These are phyloP conservation scores for Chelon auratus DNA, from an alignment of 2,797 vertebrate species.

Conservation along the genomic window DNA sequence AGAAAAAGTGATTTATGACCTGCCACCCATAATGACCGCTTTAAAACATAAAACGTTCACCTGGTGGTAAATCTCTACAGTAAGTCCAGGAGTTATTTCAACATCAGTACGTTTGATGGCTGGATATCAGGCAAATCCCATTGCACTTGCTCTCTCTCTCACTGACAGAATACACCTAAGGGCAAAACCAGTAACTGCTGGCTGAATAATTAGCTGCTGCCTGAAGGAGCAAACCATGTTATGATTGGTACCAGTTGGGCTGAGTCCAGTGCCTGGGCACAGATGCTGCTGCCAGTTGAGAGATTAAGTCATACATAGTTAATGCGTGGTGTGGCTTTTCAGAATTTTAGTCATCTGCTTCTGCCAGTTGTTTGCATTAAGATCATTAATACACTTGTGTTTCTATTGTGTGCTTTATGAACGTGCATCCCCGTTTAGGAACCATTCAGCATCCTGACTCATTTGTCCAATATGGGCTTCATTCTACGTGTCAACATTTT, in stretches of 20 bases:
- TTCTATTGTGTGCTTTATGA: neutral
- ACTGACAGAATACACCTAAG: neutral
- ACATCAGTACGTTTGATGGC: neutral
- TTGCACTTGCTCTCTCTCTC: too few species aligned
- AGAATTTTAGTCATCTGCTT: neutral
- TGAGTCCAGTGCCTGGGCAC: neutral
- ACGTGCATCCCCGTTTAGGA: neutral
- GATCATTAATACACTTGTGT: too few species aligned
- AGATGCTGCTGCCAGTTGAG: neutral
- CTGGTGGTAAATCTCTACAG: neutral
- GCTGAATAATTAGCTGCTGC: slow-evolving; percentile 3
- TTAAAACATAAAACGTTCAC: neutral
- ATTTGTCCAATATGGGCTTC: neutral
- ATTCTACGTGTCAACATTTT: neutral
- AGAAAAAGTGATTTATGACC: too few species aligned
- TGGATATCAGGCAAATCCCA: slow-evolving; percentile 6
- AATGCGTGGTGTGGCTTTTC: neutral
- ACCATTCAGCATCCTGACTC: neutral
- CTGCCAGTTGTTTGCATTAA: neutral
- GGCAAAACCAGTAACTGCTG: neutral
- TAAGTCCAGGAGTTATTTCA: neutral
- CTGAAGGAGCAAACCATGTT: neutral
- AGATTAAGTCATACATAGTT: neutral
- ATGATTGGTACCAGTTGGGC: slow-evolving; percentile 2
- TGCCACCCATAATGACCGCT: neutral